Evolutionary conservation across 2,113 vertebrate species (phyloP).

Genomic region (Chlorocebus sabaeus): DNA sequence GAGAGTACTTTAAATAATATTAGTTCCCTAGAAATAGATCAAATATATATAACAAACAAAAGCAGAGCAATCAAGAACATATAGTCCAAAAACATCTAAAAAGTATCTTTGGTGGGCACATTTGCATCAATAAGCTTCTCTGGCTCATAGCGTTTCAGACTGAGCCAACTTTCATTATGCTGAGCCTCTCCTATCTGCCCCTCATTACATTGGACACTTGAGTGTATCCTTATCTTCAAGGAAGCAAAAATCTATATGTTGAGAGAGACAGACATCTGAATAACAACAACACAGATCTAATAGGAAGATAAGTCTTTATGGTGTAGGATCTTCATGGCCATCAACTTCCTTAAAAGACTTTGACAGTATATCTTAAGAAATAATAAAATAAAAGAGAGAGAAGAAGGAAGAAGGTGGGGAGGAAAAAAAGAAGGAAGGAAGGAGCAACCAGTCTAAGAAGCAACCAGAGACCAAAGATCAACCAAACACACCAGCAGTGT

Average conservation of each 20-base stretch:
- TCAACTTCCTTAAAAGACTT: not conserved
- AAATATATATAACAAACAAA: not conserved
- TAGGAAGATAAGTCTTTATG: not conserved
- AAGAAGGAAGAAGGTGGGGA: not conserved
- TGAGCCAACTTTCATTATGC: not conserved
- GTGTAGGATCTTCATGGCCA: not conserved
- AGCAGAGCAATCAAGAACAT: not conserved
- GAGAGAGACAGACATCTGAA: not conserved
- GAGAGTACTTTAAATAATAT: not conserved
- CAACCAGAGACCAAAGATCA: not conserved
- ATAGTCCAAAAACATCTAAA: not conserved
- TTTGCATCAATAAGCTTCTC: constrained; percentile 18
- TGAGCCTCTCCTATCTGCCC: not conserved
- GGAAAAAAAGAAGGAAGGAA: not conserved
- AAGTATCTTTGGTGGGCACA: not conserved
- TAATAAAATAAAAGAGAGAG: not conserved
- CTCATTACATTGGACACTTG: not conserved
- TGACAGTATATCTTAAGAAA: not conserved
- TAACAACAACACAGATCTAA: not conserved
- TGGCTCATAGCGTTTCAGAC: not conserved
- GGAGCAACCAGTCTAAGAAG: not conserved
- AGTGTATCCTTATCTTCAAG: not conserved
- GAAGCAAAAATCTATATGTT: not conserved
- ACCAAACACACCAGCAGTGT: not conserved
- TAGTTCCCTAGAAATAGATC: not conserved